Evolutionary conservation across 2,797 vertebrate genomes (phyloP).

Genomic region (Hydrolagus colliei): DNA sequence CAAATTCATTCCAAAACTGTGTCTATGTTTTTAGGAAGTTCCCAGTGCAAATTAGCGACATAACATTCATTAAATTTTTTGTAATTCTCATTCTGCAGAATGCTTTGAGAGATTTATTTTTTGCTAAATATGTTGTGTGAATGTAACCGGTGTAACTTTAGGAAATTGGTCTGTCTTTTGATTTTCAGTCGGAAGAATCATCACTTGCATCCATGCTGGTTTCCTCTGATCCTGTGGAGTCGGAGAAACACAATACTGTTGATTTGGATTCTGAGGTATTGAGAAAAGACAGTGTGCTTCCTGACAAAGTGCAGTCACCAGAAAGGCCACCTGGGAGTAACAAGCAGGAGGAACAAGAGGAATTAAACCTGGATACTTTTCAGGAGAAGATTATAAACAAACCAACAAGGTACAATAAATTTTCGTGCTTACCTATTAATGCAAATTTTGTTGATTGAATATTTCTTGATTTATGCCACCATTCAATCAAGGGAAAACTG

Average conservation of each 20-base stretch:
- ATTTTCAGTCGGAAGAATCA: not conserved
- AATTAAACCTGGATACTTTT: conserved; percentile 36
- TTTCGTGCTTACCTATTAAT: no score
- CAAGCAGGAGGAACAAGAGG: conserved; percentile 31
- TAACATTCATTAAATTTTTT: no score
- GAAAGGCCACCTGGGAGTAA: conserved; percentile 29
- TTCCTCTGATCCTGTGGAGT: conserved; percentile 33
- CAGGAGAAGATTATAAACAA: conserved; percentile 46
- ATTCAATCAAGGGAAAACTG: no score
- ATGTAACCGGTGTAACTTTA: not conserved
- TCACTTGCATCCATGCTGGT: no score
- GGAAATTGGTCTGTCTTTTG: not conserved
- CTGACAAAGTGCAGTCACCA: conserved; percentile 33
- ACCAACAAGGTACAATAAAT: conserved; percentile 55
- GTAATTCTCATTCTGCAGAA: no score
- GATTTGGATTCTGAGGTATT: conserved; percentile 33
- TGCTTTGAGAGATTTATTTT: no score
- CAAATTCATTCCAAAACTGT: no score
- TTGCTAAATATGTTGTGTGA: no score
- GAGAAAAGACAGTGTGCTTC: conserved; percentile 3
- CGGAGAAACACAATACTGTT: conserved; percentile 26
- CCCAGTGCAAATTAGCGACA: no score
- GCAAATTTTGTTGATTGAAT: no score
- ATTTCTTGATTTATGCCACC: no score
- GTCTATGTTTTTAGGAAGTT: no score